Base-by-base conservation (phyloP, 53 echinoderm and acorn worm species). In the Holothuria scabra region DNA sequence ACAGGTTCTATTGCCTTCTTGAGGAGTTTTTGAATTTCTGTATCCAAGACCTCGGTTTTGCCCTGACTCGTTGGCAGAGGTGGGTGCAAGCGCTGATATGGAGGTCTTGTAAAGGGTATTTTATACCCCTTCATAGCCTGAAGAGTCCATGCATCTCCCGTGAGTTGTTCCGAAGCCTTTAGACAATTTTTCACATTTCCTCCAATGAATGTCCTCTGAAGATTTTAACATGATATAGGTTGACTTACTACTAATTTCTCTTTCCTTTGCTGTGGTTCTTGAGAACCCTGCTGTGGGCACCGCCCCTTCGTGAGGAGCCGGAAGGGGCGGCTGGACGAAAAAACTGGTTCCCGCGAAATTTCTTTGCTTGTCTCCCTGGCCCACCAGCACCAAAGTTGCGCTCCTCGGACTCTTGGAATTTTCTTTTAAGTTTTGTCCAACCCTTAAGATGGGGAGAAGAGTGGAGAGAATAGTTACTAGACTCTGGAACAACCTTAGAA, bases 1-100 rank as follows among this genome's bases (percentile, higher is more conserved):
- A 56, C 76, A 26, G 26, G 10, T 25, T 76, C 57, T 28, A 23
- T 30, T 76, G 76, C 76, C 56, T 76, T 76, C 58, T 76, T 76
- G 41, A 58, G 31, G 28, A 76, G 58, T 30, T 5, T 30, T 58
- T 76, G 28, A 56, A 76, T 57, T 44, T 76, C 76, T 58, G 76
- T 21, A 56, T 7, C 26, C 49, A 29, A 28, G 20, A 28, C 25
- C 1, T 28, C 41, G 24, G 29, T 23, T 12, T 76, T 1, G 12
- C 55, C 57, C 48, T 76, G 76, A 56, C 57, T 18, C 14, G 28
- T 0, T 28, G 31, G 23, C 0, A 76, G 2, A 8, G 23, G 13
- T 23, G 57, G 76, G 14, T 18, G 30, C 2, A 0, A 30, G 24
- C 0, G 37, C 23, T 56, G 28, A 30, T 55, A 30, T 11, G 76